Conservation (phyloP, 2,888 invertebrate species). For the Cephonodes hylas region DNA sequence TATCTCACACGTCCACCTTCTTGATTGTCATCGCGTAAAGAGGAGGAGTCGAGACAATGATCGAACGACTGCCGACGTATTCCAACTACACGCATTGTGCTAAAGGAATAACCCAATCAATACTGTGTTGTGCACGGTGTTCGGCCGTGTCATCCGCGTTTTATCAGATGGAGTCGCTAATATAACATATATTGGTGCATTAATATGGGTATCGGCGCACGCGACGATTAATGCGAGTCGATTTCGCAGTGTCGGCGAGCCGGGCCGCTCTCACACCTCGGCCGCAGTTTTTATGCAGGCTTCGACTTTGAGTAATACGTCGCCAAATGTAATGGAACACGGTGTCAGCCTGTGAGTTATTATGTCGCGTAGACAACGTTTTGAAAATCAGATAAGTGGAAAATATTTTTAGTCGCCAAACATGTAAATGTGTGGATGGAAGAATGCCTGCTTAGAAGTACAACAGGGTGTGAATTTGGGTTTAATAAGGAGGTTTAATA, state of each 20-base stretch:
- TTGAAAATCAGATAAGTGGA: too few species aligned
- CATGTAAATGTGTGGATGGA: too few species aligned
- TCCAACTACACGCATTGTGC: neutral
- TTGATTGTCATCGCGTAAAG: constrained; percentile 22
- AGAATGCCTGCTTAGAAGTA: too few species aligned
- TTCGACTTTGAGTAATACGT: neutral
- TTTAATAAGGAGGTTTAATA: too few species aligned
- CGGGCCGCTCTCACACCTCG: neutral
- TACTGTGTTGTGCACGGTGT: neutral
- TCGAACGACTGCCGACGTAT: neutral
- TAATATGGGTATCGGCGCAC: constrained; percentile 26
- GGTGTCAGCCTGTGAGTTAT: neutral
- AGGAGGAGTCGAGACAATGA: constrained; percentile 23
- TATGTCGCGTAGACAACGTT: neutral
- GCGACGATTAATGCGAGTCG: constrained; percentile 24
- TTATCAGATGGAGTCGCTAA: constrained; percentile 28
- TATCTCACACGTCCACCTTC: constrained; percentile 22
- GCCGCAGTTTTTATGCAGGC: neutral
- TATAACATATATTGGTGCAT: constrained; percentile 31
- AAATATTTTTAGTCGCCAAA: too few species aligned
- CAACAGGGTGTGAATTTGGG: too few species aligned
- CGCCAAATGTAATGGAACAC: neutral
- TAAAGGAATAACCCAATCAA: neutral
- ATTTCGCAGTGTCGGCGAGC: constrained; percentile 27
- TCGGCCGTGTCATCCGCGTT: constrained; percentile 17